phyloP scores from a whole-genome alignment of 2,113 vertebrate species.

The Callorhinus ursinus region DNA sequence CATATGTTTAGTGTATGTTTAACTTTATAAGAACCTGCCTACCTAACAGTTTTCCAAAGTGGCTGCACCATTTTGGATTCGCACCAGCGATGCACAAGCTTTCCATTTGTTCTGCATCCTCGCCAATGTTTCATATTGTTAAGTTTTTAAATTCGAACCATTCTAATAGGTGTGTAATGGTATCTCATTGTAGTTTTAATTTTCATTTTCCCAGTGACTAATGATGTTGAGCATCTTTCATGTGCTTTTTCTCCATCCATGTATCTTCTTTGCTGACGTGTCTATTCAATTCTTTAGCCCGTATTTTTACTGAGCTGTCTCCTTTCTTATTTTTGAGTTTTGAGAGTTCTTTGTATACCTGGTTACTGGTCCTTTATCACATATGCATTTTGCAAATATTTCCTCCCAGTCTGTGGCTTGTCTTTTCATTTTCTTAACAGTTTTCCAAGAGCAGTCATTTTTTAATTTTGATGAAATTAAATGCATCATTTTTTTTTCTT shows the following conservation, averaged over 20 bases:
- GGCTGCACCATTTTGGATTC: too few species aligned
- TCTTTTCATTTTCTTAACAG: background rate
- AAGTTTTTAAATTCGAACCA: background rate
- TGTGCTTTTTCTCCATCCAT: background rate
- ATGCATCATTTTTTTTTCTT: background rate
- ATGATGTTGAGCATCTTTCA: background rate
- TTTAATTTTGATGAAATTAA: background rate
- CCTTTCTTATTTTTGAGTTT: background rate
- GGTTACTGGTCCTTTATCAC: background rate
- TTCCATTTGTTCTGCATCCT: background rate
- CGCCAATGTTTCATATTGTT: background rate
- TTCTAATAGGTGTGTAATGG: background rate
- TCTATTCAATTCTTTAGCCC: background rate
- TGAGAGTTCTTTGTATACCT: background rate
- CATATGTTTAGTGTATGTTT: too few species aligned
- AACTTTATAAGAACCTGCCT: too few species aligned
- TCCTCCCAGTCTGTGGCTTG: background rate
- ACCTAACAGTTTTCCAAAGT: too few species aligned
- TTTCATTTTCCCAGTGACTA: background rate
- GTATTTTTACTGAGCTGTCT: background rate
- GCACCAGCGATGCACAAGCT: too few species aligned
- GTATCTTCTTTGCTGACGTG: background rate
- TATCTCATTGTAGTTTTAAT: background rate
- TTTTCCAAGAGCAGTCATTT: background rate
- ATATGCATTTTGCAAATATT: background rate